A percentile compares a stretch with the other conserved stretches of the same genome.
Evolutionary conservation across 2,113 vertebrate species (phyloP).

Genomic region (Gallinago undulata): DNA sequence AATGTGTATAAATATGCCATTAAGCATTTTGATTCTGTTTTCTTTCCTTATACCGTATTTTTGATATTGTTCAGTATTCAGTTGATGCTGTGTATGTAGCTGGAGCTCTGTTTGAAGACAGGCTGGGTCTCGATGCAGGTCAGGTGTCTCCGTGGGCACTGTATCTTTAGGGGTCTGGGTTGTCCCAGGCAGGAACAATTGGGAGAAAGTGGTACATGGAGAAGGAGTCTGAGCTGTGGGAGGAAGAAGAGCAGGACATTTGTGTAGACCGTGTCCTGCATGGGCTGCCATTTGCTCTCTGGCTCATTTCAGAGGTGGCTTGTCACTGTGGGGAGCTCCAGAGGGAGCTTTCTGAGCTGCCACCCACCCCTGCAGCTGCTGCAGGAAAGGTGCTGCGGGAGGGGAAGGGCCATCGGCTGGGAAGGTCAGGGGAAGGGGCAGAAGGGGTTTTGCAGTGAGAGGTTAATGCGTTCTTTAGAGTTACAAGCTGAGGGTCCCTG

Average conservation of each 20-base stretch:
- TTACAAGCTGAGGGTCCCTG: background rate
- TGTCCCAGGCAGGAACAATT: background rate
- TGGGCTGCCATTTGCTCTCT: background rate
- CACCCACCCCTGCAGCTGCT: background rate
- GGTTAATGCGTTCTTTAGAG: background rate
- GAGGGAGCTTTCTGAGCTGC: background rate
- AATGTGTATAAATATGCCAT: slow-evolving; percentile 69
- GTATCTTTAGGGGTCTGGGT: background rate
- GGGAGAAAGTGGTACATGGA: background rate
- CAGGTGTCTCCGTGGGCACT: background rate
- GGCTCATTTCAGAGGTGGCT: background rate
- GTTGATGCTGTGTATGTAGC: slow-evolving; percentile 41
- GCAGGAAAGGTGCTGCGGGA: background rate
- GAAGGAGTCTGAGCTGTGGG: background rate
- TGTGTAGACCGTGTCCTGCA: background rate
- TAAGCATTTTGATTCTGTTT: slow-evolving; percentile 54
- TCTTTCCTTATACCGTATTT: slow-evolving; percentile 25
- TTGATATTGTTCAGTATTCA: slow-evolving; percentile 68
- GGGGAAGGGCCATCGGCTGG: background rate
- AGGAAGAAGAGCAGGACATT: background rate
- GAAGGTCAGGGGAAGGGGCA: rapidly evolving
- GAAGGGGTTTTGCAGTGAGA: background rate
- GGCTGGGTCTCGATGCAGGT: background rate
- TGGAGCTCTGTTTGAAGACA: slow-evolving; percentile 55
- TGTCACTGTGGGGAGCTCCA: background rate